Evolutionary conservation across 2,113 vertebrate genomes (phyloP).

Genomic region (Psittacara wagleri): DNA sequence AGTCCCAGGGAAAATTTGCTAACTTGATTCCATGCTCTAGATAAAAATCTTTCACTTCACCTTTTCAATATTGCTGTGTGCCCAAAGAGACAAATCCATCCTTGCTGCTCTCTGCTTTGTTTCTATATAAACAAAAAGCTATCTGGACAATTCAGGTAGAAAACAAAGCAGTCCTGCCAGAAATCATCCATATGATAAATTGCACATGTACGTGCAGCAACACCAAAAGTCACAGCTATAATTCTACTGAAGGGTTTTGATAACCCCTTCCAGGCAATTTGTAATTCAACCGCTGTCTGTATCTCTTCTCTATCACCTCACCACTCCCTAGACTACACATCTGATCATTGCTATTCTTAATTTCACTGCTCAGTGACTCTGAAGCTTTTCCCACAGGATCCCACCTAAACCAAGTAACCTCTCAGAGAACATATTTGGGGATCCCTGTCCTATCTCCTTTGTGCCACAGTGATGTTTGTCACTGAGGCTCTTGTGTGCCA

Average conservation of each 20-base stretch:
- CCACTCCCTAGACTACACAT: background rate
- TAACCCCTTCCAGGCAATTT: constrained; percentile 36
- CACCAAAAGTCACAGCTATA: background rate
- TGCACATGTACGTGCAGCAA: background rate
- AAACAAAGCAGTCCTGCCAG: background rate
- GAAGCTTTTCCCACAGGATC: background rate
- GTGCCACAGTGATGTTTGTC: background rate
- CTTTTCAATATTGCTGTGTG: background rate
- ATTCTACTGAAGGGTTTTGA: background rate
- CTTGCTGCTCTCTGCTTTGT: background rate
- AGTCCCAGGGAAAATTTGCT: background rate
- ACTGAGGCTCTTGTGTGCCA: background rate
- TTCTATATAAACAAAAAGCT: background rate
- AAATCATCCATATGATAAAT: background rate
- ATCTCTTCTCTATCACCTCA: background rate
- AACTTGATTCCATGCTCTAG: accelerated
- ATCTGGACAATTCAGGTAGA: background rate
- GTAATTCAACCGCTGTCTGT: background rate
- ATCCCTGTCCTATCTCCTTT: background rate
- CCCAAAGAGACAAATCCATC: background rate
- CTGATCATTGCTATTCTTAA: background rate
- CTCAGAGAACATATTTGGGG: accelerated
- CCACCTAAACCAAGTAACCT: background rate
- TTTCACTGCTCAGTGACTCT: background rate
- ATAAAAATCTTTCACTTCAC: background rate